Evolutionary conservation across 2,888 invertebrate genomes (phyloP), one percentile per base, ranked within the genome.

Genomic region (Cryptocephalus moraei): DNA sequence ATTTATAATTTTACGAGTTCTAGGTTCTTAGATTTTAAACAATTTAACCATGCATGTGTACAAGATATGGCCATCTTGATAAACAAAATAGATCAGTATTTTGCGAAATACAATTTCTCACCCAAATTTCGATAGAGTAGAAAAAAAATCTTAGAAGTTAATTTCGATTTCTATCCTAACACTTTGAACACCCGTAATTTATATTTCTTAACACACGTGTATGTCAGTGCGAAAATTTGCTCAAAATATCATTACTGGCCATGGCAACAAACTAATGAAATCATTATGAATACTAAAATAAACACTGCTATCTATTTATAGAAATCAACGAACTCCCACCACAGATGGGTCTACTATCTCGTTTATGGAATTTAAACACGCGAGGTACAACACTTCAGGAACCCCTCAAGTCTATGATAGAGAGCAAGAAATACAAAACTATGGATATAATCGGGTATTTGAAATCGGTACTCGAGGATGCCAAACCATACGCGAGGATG

Each of bases 331-430:
- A 93, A 63, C 77, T 99, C 45, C 97, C 97, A 1, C 88, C 96
- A 0, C 91, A 95, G 69, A 86, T 99, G 82, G 97, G 99, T 0
- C 74, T 95, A 8, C 76, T 97, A 2, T 86, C 88, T 1, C 82
- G 93, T n/a, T 76, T 99, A 36, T 97, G 97, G 96, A 96, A 94
- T 72, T 74, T 99, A 36, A 93, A 91, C 69, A 88, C 95, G 2
- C 80, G 85, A 39, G 92, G 92, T 2, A 97, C 97, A 64, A 77
- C 82, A 31, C 74, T 94, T 9, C 84, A 84, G 60, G 95, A 94
- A 64, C 94, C 95, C 0, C 72, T 95, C 0, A 84, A 83, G 51
- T 84, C 88, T 0, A 93, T 95, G 90, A 85, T 96, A 49, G 86
- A 88, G 43, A 84, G 88, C 49, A 94, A 94, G 60, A 86, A 91